These are phyloP conservation scores for Hyla sarda DNA, from an alignment of 2,113 vertebrate species.

Conservation along the genomic window DNA sequence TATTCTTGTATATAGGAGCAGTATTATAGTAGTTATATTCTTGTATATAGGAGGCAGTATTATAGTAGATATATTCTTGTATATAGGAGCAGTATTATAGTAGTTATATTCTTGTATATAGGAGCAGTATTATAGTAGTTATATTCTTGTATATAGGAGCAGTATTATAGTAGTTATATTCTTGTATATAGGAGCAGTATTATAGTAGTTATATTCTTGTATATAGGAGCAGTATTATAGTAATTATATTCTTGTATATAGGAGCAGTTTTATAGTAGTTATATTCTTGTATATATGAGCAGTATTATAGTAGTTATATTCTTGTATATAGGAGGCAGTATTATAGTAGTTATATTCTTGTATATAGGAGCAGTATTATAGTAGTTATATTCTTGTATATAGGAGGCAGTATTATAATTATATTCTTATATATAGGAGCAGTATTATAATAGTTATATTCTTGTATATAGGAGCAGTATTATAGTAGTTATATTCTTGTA, in stretches of 20 bases:
- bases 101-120: constrained; percentile 1
- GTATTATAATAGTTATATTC: neutral
- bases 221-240: neutral
- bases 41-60: neutral
- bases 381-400: neutral
- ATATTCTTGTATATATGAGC: neutral
- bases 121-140: neutral
- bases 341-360: neutral
- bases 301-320: constrained; percentile 3
- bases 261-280: neutral
- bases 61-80: neutral
- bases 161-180: neutral
- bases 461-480: neutral
- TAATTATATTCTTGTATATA: neutral
- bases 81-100: neutral
- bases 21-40: neutral
- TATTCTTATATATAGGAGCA: neutral
- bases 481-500: too few species aligned
- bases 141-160: neutral
- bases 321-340: neutral
- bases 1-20: neutral
- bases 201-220: constrained; percentile 3
- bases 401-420: neutral
- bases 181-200: neutral
- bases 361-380: neutral